Percentiles rank a stretch among this genome's conserved stretches.
Evolutionary conservation across 1,140 invertebrate genomes (phyloP).

Genomic region (Lepeophtheirus salmonis): DNA sequence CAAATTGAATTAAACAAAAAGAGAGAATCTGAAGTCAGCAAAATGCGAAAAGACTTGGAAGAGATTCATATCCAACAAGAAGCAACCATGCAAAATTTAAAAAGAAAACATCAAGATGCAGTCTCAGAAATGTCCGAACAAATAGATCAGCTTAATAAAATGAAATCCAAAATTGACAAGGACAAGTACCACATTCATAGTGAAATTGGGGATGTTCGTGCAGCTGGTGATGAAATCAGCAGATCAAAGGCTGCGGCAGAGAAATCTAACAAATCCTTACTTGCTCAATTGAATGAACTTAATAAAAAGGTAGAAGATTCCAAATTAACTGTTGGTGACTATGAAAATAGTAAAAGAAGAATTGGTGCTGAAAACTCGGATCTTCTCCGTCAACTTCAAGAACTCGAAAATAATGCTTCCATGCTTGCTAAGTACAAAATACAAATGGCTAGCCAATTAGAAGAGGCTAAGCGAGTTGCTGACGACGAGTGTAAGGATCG

Average conservation of each 20-base stretch:
- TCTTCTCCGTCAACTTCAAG: constrained; percentile 58
- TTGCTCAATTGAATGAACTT: constrained; percentile 81
- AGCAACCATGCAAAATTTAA: constrained; percentile 71
- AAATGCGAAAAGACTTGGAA: constrained; percentile 91
- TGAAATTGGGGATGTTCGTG: constrained; percentile 81
- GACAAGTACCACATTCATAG: constrained; percentile 75
- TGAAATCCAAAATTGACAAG: constrained; percentile 95
- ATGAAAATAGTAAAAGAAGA: constrained; percentile 90
- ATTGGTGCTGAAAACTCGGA: constrained; percentile 86
- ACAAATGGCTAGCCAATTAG: constrained; percentile 76
- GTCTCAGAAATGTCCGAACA: constrained; percentile 96
- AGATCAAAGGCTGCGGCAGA: constrained; percentile 86
- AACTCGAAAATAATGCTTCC: constrained; percentile 88
- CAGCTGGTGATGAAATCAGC: constrained; percentile 65
- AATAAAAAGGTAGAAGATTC: constrained; percentile 87
- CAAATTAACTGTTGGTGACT: constrained; percentile 80
- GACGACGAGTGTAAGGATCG: constrained; percentile 79
- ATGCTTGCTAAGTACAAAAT: constrained; percentile 93
- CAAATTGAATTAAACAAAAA: constrained; percentile 99
- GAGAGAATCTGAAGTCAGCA: constrained; percentile 92
- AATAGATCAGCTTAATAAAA: constrained; percentile 96
- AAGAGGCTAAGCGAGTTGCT: constrained; percentile 88
- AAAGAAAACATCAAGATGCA: constrained; percentile 99
- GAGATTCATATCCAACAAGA: constrained; percentile 97
- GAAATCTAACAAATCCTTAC: constrained; percentile 86